phyloP scores from a whole-genome alignment of 2,797 vertebrate species.

The Chelmon rostratus region DNA sequence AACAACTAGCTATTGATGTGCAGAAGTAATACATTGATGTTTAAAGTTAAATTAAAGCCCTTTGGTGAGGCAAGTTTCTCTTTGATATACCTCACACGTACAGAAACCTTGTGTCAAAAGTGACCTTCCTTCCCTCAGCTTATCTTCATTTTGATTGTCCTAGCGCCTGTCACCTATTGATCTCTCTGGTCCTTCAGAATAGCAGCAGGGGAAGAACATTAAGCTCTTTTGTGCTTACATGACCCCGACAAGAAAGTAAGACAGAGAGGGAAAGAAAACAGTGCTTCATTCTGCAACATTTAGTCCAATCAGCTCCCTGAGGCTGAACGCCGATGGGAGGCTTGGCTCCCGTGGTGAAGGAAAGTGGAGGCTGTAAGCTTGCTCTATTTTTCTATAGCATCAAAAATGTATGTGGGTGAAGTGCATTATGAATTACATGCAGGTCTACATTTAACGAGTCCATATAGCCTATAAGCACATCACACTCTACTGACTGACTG shows the following conservation, averaged over 20 bases:
- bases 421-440: constrained; percentile 73
- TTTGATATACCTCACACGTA: constrained; percentile 3
- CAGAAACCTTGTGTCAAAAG: constrained; percentile 24
- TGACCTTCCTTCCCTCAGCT: constrained; percentile 43
- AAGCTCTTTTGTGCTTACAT: constrained; percentile 59
- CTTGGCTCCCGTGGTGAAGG: constrained; percentile 66
- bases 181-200: constrained; percentile 52
- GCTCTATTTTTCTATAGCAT: constrained; percentile 79
- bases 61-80: constrained; percentile 18
- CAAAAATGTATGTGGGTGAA: constrained; percentile 78
- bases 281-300: constrained; percentile 77
- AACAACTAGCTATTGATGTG: constrained; percentile 26
- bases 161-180: constrained; percentile 62
- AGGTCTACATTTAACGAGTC: constrained; percentile 39
- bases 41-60: constrained; percentile 31
- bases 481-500: constrained; percentile 16
- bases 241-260: constrained; percentile 58
- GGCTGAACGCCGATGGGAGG: constrained; percentile 69
- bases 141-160: constrained; percentile 63
- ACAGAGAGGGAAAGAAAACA: constrained; percentile 60
- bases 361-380: constrained; percentile 72
- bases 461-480: constrained; percentile 42
- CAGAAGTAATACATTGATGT: constrained; percentile 14
- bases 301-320: constrained; percentile 82
- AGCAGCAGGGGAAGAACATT: constrained; percentile 54